These are phyloP conservation scores for Erythrocebus patas DNA, from an alignment of 2,113 vertebrate species.

Conservation along the genomic window DNA sequence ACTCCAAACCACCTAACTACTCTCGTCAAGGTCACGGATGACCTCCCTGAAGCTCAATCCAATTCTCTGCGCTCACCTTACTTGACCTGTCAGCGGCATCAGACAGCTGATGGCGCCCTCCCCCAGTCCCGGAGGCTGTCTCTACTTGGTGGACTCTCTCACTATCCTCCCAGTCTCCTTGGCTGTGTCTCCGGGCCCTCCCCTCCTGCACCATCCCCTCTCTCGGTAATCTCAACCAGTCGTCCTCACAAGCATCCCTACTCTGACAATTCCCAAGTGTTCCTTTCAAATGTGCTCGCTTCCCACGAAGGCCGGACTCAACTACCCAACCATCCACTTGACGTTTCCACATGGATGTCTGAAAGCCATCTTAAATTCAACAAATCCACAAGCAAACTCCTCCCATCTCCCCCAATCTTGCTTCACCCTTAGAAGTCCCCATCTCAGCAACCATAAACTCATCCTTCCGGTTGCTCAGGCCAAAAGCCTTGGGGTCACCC, in stretches of 20 bases:
- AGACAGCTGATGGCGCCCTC: rapidly evolving
- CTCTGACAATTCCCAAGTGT: neutral
- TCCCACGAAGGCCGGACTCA: neutral
- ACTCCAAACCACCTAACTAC: neutral
- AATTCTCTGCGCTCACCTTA: neutral
- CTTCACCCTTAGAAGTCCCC: neutral
- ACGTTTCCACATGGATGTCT: neutral
- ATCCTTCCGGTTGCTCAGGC: neutral
- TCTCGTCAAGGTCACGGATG: neutral
- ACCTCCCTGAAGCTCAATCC: neutral
- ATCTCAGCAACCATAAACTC: neutral
- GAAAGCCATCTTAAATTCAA: neutral
- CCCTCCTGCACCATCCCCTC: neutral
- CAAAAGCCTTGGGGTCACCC: neutral
- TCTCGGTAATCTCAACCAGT: neutral
- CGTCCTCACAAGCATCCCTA: neutral
- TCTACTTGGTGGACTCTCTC: neutral
- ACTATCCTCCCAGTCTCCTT: neutral
- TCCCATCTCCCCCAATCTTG: neutral
- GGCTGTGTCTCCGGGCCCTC: neutral
- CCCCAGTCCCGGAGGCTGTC: neutral
- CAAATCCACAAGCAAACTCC: neutral
- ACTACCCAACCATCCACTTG: neutral
- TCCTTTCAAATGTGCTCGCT: neutral
- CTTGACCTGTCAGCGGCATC: neutral